Evolutionary conservation across 2,797 vertebrate genomes (phyloP), one percentile per base, ranked within the genome.

Genomic region (Pagetopsis macropterus): DNA sequence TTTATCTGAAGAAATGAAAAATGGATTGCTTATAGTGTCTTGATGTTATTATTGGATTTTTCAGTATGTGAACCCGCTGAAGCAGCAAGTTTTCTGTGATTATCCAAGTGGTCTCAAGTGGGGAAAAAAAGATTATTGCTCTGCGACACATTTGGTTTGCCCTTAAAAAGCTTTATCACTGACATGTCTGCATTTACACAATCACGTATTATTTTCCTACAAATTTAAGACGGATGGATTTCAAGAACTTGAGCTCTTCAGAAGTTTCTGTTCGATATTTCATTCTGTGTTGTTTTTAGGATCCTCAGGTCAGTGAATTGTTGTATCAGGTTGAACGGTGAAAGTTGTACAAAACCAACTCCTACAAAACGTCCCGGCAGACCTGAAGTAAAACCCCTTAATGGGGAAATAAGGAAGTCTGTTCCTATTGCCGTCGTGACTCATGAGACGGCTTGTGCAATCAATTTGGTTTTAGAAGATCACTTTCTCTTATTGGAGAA

Each of bases 391-490:
- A 61, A 51, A 51, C 16, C 5, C 21, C 19, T 54, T 9, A 14
- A 8, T 13, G 14, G 31, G 5, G 27, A 13, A 15, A 46, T 9
- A 19, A 37, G n/a, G 60, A 33, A 23, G 33, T 67, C 31, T 70
- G 40, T 43, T 69, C 52, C 49, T 48, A 21, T 1, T 59, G 49
- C 55, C 56, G 44, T 67, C 33, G 33, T 37, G 33, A 8, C 33
- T 37, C 41, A 3, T 71, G 65, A 76, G 65, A 73, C 40, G 46
- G 70, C 45, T 55, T 43, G 23, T 55, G 51, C 51, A 69, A 75
- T 81, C 76, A 78, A 62, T 82, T 77, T 75, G 61, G 15, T 86
- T 81, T 71, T 27, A 78, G 40, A 79, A 82, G 79, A 81, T 84
- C 75, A 69, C 41, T 68, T n/a, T 59, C 17, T 84, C 50, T 70